phyloP scores from a whole-genome alignment of 2,113 vertebrate species.

The Heloderma charlesbogerti region DNA sequence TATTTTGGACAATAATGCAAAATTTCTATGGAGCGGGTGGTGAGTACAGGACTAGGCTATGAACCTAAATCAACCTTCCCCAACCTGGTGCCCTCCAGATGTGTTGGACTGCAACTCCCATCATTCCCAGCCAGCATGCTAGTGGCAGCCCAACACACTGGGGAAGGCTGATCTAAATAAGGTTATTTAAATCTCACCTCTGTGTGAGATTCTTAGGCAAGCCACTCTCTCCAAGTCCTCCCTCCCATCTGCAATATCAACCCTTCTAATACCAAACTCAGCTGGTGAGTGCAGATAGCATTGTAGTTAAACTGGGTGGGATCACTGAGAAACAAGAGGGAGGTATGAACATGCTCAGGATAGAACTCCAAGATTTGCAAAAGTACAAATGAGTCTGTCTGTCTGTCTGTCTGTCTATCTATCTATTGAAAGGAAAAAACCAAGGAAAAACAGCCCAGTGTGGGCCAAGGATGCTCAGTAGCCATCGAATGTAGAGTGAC shows the following conservation, averaged over 20 bases:
- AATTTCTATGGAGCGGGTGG: background rate
- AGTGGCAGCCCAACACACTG: too few species aligned
- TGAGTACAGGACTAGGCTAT: background rate
- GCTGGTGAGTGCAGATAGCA: background rate
- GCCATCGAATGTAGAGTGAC: background rate
- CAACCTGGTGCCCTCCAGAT: too few species aligned
- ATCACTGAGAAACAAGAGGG: background rate
- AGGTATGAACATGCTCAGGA: background rate
- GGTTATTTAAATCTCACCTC: background rate
- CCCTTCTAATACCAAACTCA: background rate
- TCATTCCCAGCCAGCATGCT: too few species aligned
- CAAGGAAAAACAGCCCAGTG: too few species aligned
- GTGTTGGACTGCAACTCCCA: too few species aligned
- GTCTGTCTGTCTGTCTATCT: too few species aligned
- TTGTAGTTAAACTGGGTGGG: background rate
- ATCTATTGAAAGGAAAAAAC: too few species aligned
- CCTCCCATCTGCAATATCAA: background rate
- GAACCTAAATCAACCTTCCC: background rate
- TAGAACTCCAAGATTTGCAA: background rate
- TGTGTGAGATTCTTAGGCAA: background rate
- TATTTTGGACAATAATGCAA: background rate
- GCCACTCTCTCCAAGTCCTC: background rate
- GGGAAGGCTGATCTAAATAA: too few species aligned
- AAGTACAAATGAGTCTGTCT: background rate
- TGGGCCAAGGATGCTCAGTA: background rate